phyloP scores from a whole-genome alignment of 2,113 vertebrate genomes.

The Apodemus sylvaticus region DNA sequence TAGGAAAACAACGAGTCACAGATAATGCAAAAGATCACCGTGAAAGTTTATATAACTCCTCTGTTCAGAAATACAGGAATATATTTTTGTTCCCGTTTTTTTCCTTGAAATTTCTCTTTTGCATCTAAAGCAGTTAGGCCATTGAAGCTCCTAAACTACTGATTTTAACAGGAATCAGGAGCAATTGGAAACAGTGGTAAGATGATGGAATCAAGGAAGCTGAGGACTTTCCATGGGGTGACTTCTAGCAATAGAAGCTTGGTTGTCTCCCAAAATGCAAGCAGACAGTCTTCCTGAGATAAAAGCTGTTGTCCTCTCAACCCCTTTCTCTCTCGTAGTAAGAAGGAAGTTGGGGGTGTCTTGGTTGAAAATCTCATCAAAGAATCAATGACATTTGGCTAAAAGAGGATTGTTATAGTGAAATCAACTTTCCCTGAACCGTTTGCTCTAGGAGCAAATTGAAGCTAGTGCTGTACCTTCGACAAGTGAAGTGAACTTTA shows the following conservation, averaged over 20 bases:
- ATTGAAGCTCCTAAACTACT: constrained; percentile 75
- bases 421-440: constrained; percentile 39
- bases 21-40: constrained; percentile 25
- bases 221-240: constrained; percentile 67
- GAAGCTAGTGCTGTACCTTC: neutral
- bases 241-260: constrained; percentile 72
- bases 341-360: constrained; percentile 27
- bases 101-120: constrained; percentile 59
- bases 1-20: constrained; percentile 9
- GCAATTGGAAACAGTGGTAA: constrained; percentile 81
- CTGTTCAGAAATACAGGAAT: constrained; percentile 28
- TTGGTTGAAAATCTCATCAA: constrained; percentile 58
- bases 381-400: constrained; percentile 52
- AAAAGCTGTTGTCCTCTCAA: constrained; percentile 54
- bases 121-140: constrained; percentile 64
- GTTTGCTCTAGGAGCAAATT: neutral
- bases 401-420: constrained; percentile 62
- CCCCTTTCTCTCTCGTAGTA: constrained; percentile 60
- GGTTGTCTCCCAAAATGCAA: constrained; percentile 60
- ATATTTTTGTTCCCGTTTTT: neutral
- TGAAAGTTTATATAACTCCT: neutral
- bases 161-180: constrained; percentile 76
- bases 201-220: constrained; percentile 69
- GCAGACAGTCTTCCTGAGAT: constrained; percentile 57
- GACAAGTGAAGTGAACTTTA: constrained; percentile 11